Evolutionary conservation across 2,888 invertebrate genomes (phyloP).

Genomic region (Sarcophaga variegata): DNA sequence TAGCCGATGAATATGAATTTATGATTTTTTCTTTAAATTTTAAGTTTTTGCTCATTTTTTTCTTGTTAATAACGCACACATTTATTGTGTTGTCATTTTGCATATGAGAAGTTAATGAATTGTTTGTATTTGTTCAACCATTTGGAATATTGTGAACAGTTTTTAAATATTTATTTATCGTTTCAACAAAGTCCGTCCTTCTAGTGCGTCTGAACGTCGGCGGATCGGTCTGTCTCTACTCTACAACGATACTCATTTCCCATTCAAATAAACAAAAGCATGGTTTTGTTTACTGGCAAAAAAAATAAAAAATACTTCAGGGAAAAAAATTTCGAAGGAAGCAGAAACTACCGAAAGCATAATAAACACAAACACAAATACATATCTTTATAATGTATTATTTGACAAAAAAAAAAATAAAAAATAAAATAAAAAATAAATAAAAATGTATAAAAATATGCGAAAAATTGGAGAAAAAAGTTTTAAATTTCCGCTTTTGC

Average conservation of each 20-base stretch:
- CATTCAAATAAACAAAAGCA: conserved; percentile 27
- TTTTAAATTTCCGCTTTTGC: conserved; percentile 56
- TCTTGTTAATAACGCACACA: neutral
- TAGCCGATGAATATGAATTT: too few species aligned
- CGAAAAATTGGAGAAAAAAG: conserved; percentile 16
- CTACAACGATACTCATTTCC: neutral
- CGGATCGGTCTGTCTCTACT: neutral
- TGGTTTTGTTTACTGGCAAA: neutral
- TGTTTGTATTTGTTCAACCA: conserved; percentile 51
- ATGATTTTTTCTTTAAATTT: too few species aligned
- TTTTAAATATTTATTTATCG: conserved; percentile 48
- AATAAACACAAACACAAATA: neutral
- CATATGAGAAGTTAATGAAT: conserved; percentile 40
- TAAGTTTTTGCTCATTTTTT: neutral
- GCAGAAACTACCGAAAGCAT: too few species aligned
- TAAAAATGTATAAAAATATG: neutral
- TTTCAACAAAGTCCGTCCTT: conserved; percentile 9
- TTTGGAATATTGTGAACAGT: conserved; percentile 40
- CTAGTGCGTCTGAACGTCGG: neutral
- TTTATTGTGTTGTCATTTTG: neutral
- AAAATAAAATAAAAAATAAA: too few species aligned
- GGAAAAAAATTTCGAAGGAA: neutral
- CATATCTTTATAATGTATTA: conserved; percentile 32
- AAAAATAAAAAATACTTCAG: neutral
- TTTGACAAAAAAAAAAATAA: conserved; percentile 26